Evolutionary conservation across 2,888 invertebrate genomes (phyloP).

Genomic region (Pharmacophagus antenor): DNA sequence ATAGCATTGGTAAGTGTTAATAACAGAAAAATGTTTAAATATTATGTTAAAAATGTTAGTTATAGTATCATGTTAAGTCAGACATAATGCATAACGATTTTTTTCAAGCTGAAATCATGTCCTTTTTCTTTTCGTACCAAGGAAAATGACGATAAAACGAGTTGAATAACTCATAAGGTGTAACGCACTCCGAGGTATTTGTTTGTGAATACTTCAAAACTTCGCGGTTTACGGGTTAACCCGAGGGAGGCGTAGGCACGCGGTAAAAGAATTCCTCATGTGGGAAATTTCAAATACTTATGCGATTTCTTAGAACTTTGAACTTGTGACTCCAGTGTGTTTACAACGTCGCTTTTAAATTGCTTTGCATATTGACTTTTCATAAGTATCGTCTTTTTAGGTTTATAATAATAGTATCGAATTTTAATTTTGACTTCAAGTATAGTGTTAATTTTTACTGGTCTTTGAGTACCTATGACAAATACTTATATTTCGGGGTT

Average conservation of each 20-base stretch:
- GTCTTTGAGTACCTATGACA: too few species aligned
- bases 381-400: background rate
- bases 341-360: background rate
- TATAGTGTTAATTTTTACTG: too few species aligned
- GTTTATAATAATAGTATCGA: too few species aligned
- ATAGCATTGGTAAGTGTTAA: too few species aligned
- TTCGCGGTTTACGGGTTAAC: constrained; percentile 22
- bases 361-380: background rate
- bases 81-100: too few species aligned
- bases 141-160: constrained; percentile 2
- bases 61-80: too few species aligned
- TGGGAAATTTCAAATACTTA: constrained; percentile 17
- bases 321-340: background rate
- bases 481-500: too few species aligned
- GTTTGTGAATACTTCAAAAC: constrained; percentile 23
- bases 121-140: background rate
- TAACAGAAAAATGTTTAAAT: too few species aligned
- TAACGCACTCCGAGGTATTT: constrained; percentile 11
- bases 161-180: constrained; percentile 10
- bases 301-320: constrained; percentile 4
- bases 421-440: too few species aligned
- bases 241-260: constrained; percentile 8
- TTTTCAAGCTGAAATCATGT: too few species aligned
- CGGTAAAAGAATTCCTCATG: constrained; percentile 16
- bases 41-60: too few species aligned